phyloP scores from a whole-genome alignment of 2,888 invertebrate species.

The Galerucella pusilla region DNA sequence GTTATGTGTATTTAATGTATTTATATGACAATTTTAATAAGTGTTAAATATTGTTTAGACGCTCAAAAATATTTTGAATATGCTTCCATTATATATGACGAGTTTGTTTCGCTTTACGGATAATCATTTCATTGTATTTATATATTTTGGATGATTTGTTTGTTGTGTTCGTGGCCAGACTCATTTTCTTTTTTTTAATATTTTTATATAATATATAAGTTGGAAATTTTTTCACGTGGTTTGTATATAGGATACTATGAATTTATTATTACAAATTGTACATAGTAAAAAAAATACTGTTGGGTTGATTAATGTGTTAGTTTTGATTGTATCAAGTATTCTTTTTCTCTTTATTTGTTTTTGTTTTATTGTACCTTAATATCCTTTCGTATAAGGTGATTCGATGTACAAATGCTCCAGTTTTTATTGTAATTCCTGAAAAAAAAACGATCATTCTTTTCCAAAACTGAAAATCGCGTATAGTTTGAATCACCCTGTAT shows the following conservation, averaged over 20 bases:
- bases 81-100: slow-evolving; percentile 48
- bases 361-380: slow-evolving; percentile 14
- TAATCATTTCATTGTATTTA: slow-evolving; percentile 37
- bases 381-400: neutral
- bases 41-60: slow-evolving; percentile 51
- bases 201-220: slow-evolving; percentile 41
- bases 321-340: slow-evolving; percentile 31
- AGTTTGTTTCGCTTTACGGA: slow-evolving; percentile 48
- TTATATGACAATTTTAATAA: slow-evolving; percentile 54
- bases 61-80: slow-evolving; percentile 50
- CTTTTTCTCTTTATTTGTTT: slow-evolving; percentile 1
- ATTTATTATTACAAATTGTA: slow-evolving; percentile 53
- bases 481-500: neutral
- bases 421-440: neutral
- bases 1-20: slow-evolving; percentile 54
- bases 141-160: slow-evolving; percentile 33
- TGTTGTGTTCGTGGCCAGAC: slow-evolving; percentile 39
- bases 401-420: neutral
- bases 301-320: slow-evolving; percentile 49
- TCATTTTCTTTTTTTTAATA: slow-evolving; percentile 44
- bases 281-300: slow-evolving; percentile 46
- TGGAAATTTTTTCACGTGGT: slow-evolving; percentile 51
- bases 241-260: slow-evolving; percentile 54
- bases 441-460: neutral
- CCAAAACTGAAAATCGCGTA: neutral